Conservation (phyloP, 2,888 invertebrate genomes). For the Acanthoscelides obtectus region DNA sequence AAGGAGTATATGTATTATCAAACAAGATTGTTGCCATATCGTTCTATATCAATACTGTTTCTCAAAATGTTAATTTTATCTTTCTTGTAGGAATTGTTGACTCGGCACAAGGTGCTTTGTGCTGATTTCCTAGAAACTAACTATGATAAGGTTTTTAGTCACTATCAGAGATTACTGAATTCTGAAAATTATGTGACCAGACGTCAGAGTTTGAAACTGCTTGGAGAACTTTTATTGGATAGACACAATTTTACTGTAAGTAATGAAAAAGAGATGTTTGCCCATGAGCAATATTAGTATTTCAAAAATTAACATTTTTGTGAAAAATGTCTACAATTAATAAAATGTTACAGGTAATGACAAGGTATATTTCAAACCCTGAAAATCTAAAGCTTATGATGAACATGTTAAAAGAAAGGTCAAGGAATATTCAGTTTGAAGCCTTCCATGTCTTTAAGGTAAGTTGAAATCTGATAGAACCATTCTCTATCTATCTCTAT, state of each 20-base stretch:
- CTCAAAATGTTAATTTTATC: too few species aligned
- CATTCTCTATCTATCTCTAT: too few species aligned
- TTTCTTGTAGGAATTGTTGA: constrained; percentile 84
- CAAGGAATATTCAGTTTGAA: constrained; percentile 99
- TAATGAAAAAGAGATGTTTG: constrained; percentile 18
- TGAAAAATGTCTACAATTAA: neutral
- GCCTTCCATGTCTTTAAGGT: constrained; percentile 99
- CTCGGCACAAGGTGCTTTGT: constrained; percentile 91
- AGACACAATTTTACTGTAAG: constrained; percentile 96
- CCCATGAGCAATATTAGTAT: too few species aligned
- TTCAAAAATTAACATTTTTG: neutral
- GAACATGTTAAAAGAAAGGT: constrained; percentile 99
- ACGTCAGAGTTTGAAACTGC: constrained; percentile 94
- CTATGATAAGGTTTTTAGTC: constrained; percentile 96
- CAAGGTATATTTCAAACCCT: constrained; percentile 97
- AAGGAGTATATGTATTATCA: too few species aligned
- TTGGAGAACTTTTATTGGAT: constrained; percentile 95
- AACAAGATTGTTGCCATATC: too few species aligned
- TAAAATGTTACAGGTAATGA: constrained; percentile 70
- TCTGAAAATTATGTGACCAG: constrained; percentile 99
- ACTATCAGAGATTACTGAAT: constrained; percentile 95
- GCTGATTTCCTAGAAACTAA: constrained; percentile 98
- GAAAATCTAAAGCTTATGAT: constrained; percentile 99
- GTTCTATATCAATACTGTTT: too few species aligned
- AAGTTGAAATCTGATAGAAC: constrained; percentile 25